phyloP scores from a whole-genome alignment of 2,797 vertebrate species.

The Poeciliopsis paucimaculata region DNA sequence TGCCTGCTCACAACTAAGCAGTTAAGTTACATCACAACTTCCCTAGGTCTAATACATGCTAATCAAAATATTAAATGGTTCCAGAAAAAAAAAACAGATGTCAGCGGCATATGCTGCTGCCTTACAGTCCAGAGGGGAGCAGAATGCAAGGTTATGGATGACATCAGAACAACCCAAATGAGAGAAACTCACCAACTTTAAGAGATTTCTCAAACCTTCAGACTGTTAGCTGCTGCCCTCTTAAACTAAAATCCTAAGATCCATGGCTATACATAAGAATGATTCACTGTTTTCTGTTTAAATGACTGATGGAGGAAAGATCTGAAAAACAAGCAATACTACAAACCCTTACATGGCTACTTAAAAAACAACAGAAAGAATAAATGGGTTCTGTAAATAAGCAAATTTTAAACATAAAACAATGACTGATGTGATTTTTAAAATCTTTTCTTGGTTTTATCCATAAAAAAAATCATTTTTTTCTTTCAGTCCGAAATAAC shows the following conservation, averaged over 20 bases:
- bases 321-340: neutral
- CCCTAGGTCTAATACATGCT: slow-evolving; percentile 30
- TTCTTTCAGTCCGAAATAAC: neutral
- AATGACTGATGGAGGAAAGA: neutral
- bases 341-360: neutral
- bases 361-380: neutral
- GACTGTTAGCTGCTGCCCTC: neutral
- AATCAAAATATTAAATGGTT: slow-evolving; percentile 65
- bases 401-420: neutral
- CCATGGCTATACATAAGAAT: neutral
- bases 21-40: slow-evolving; percentile 45
- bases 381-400: neutral
- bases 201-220: slow-evolving; percentile 3
- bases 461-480: neutral
- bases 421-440: neutral
- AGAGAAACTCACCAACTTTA: slow-evolving; percentile 26
- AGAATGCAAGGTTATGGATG: slow-evolving; percentile 29
- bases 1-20: slow-evolving; percentile 42
- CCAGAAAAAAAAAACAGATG: slow-evolving; percentile 66
- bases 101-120: slow-evolving; percentile 55
- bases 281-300: neutral
- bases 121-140: slow-evolving; percentile 39
- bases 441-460: neutral
- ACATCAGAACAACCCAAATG: slow-evolving; percentile 19
- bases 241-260: neutral